These are phyloP conservation scores for Pseudotriccus pelzelni DNA, from an alignment of 2,797 vertebrate genomes.

Conservation along the genomic window DNA sequence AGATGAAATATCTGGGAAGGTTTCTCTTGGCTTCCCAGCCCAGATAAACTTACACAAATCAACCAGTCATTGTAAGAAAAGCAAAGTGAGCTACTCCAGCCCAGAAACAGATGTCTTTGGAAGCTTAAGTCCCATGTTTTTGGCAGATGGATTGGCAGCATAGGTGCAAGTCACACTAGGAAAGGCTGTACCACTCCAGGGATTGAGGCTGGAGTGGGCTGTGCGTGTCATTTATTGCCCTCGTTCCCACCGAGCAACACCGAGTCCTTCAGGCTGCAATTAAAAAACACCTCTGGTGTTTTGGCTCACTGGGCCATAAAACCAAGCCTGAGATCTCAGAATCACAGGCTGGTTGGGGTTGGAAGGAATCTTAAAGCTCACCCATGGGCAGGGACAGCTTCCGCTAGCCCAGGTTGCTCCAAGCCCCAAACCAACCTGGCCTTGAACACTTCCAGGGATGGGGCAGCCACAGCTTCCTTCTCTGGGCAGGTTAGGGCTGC, in stretches of 20 bases:
- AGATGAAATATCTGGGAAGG: background rate
- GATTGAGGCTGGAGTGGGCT: background rate
- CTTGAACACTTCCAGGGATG: background rate
- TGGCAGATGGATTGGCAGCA: background rate
- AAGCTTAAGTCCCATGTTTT: background rate
- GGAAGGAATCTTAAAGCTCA: background rate
- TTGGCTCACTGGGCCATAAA: background rate
- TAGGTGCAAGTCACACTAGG: background rate
- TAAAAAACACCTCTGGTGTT: background rate
- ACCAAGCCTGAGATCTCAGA: background rate
- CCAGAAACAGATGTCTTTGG: background rate
- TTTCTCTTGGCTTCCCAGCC: background rate
- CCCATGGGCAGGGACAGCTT: background rate
- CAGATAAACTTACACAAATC: background rate
- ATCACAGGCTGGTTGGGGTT: background rate
- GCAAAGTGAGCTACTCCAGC: background rate
- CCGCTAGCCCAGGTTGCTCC: background rate
- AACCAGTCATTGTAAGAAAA: background rate
- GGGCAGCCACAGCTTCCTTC: background rate
- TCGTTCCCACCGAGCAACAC: background rate
- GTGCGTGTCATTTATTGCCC: background rate
- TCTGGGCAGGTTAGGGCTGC: background rate
- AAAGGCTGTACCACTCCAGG: background rate
- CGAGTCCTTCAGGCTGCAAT: background rate
- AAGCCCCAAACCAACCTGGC: fast-evolving